Base-by-base conservation (phyloP, 2,797 vertebrate species). In the Gorsachius magnificus region DNA sequence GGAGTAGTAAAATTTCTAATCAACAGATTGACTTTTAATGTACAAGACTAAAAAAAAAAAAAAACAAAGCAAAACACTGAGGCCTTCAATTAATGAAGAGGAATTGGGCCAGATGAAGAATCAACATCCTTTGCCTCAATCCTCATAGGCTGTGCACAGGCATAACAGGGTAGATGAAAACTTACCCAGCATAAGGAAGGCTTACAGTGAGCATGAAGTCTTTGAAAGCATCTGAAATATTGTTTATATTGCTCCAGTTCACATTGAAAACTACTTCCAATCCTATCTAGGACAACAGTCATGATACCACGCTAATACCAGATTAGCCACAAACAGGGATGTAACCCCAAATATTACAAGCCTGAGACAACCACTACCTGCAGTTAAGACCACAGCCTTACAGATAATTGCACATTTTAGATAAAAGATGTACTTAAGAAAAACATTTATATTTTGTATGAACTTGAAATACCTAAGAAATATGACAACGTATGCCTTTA, bases 201-300 rank as follows among this genome's bases (percentile, higher is more conserved):
- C 1, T 87, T 83, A 16, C 0, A 0, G 13, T 29, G 38, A 60
- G 9, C 6, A 36, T 9, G 29, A 78, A 61, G 16, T 31, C 21
- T 63, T 46, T 35, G 54, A 84, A 91, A 79, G 11, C 24, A 51
- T 16, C 57, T 45, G 65, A 91, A 92, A 72, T 78, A 54, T 5
- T 71, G 22, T n/a, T 92, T 82, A 12, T 33, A 16, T 41, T 25
- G 5, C 33, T 84, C 19, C 38, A 72, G 24, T 24, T 93, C 38
- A 33, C 29, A 11, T 0, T 69, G 54, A 70, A 69, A 54, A 9
- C 6, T 69, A 22, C 35, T 76, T 64, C n/a, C 12, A 63, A 24
- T 65, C 8, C 28, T 76, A 10, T 33, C 33, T 48, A 56, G 57
- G 56, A 43, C 54, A 53, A n/a, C 6, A 77, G 38, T 38, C 31